Evolutionary conservation across 2,113 vertebrate species (phyloP), one percentile per base, ranked within the genome.

Genomic region (Cheirogaleus medius): DNA sequence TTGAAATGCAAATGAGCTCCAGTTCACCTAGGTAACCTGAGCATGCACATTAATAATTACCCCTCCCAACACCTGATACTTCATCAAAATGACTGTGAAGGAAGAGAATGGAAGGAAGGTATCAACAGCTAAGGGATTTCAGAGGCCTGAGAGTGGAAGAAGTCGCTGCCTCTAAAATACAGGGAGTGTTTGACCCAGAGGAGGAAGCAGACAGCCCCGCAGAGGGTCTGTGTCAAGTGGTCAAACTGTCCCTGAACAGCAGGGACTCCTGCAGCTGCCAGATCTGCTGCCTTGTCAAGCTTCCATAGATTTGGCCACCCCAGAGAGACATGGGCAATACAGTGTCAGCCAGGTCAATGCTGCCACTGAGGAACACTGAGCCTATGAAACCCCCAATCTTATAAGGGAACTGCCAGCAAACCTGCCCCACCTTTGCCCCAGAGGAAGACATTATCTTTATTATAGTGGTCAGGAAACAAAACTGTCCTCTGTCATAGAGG

Each of bases 31-130:
- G 11, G 60, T 85, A 77, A 94, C 63, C 54, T 37, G 52, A 87
- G n/a, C 47, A 82, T 8, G 39, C 25, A 37, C 52, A 88, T 82
- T 54, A 97, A 94, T 95, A 92, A 95, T 95, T 54, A 77, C 66
- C 54, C 44, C 39, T 44, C 60, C 23, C 34, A 71, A 91, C 58
- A 96, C 83, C 29, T 49, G 64, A 94, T 39, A 77, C 76, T 52
- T 78, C 82, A 76, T 34, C 52, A 25, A 34, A 94, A 95, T 4
- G 54, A 69, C 37, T 52, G 47, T 77, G 37, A 81, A 81, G 76
- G 44, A 52, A 80, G 39, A 60, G 32, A 66, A n/a, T 18, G 27
- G 47, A 81, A 77, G 63, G 56, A 34, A 90, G 71, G 12, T 27
- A 49, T n/a, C 71, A 29, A 52, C 18, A 66, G 52, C 34, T 47